Conservation (phyloP, 2,888 invertebrate genomes). For the Tricholauxania praeusta region DNA sequence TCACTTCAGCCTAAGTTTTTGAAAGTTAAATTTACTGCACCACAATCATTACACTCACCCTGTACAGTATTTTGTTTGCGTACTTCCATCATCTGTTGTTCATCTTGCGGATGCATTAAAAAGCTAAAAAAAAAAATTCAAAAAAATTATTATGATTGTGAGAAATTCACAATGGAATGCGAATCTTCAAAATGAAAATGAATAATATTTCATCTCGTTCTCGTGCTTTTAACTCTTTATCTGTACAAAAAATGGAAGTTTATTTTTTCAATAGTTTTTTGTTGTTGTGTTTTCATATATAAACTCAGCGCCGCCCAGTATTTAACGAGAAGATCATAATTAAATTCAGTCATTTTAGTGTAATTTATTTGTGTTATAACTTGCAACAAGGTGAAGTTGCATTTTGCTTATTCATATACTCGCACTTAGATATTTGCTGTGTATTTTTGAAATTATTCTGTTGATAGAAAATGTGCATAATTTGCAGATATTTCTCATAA, state of each 20-base stretch:
- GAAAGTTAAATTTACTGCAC: too few relatives aligned
- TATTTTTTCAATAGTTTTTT: not conserved
- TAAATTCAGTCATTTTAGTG: conserved; percentile 42
- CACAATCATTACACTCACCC: too few relatives aligned
- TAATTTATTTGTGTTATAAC: not conserved
- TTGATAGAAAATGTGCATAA: too few relatives aligned
- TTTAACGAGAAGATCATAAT: conserved; percentile 44
- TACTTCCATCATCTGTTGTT: too few relatives aligned
- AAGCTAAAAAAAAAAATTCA: not conserved
- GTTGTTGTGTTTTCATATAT: conserved; percentile 8
- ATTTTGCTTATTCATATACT: too few relatives aligned
- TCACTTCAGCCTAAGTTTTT: too few relatives aligned
- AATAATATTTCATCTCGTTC: conserved; percentile 20
- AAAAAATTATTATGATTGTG: conserved; percentile 58
- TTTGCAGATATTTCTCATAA: too few relatives aligned
- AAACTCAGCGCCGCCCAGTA: conserved; percentile 11
- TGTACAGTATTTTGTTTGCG: too few relatives aligned
- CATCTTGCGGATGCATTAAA: too few relatives aligned
- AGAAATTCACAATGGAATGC: conserved; percentile 64
- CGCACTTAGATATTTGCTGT: too few relatives aligned
- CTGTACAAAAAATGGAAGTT: not conserved
- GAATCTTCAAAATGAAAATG: conserved; percentile 43
- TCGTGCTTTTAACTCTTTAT: conserved; percentile 14
- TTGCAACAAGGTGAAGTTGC: conserved; percentile 1
- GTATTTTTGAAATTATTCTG: too few relatives aligned